Percentiles rank a stretch among this genome's conserved stretches.
phyloP scores from a whole-genome alignment of 1,140 invertebrate species.

The Eulimnadia texana region DNA sequence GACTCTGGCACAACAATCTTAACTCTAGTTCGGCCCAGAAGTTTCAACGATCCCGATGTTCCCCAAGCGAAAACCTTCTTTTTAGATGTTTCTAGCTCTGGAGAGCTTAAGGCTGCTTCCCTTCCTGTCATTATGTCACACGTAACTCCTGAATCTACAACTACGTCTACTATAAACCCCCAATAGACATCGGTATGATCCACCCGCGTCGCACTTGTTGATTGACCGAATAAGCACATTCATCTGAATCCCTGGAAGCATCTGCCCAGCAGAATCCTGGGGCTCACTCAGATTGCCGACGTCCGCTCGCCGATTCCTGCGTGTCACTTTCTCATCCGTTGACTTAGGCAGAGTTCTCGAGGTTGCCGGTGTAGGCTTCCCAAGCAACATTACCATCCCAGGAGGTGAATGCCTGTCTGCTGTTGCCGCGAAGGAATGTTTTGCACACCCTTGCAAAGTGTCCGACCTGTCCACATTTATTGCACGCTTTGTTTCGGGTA shows the following conservation, averaged over 20 bases:
- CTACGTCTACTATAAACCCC: background rate
- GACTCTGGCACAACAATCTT: background rate
- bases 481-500: too few relatives aligned
- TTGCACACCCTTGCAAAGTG: too few relatives aligned
- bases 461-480: too few relatives aligned
- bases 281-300: background rate
- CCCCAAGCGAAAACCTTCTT: background rate
- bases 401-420: too few relatives aligned
- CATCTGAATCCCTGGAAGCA: background rate
- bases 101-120: background rate
- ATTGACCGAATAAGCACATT: background rate
- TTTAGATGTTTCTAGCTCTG: background rate
- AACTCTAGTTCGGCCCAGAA: background rate
- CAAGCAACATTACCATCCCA: too few relatives aligned
- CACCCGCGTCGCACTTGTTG: background rate
- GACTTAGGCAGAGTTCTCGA: background rate
- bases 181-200: background rate
- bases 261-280: too few relatives aligned
- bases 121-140: background rate
- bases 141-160: background rate
- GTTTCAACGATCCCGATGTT: background rate
- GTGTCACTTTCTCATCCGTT: background rate
- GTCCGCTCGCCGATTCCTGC: background rate
- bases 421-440: too few relatives aligned
- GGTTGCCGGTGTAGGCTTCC: too few relatives aligned